These are phyloP conservation scores for Drosophila limbata DNA, from an alignment of 2,888 invertebrate species.

Conservation along the genomic window DNA sequence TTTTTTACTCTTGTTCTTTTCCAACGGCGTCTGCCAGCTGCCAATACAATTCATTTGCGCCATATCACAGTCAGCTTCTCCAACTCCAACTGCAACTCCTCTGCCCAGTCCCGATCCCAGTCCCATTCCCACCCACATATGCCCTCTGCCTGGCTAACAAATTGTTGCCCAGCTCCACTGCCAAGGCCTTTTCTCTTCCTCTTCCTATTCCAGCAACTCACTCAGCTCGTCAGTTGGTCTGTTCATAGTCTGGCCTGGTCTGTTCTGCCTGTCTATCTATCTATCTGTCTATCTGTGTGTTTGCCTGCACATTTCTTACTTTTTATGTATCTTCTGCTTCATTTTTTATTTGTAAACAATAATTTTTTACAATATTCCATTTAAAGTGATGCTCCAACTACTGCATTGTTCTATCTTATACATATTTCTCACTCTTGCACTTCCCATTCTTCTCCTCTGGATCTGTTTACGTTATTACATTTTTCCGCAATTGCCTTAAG, in stretches of 20 bases:
- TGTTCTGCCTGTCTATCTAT: constrained; percentile 6
- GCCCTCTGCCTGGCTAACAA: constrained; percentile 54
- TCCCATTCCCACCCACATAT: constrained; percentile 33
- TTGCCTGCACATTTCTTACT: constrained; percentile 42
- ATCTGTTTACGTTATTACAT: constrained; percentile 65
- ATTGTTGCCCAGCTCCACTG: constrained; percentile 48
- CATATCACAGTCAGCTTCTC: constrained; percentile 51
- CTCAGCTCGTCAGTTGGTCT: constrained; percentile 27
- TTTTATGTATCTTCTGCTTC: constrained; percentile 49
- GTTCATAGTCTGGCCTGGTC: constrained; percentile 6
- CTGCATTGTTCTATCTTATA: constrained; percentile 1
- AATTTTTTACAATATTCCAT: constrained; percentile 58
- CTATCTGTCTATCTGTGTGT: constrained; percentile 13
- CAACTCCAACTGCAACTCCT: constrained; percentile 11
- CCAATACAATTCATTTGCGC: constrained; percentile 79
- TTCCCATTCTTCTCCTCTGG: background rate
- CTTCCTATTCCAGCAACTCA: constrained; percentile 7
- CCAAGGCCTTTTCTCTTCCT: constrained; percentile 16
- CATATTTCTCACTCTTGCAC: background rate
- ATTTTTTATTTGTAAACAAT: constrained; percentile 73
- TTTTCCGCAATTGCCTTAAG: constrained; percentile 55
- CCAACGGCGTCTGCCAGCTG: constrained; percentile 65
- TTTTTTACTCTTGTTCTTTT: constrained; percentile 9
- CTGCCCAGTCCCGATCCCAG: constrained; percentile 1
- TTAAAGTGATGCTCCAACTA: constrained; percentile 40